Percentiles rank a stretch among this genome's conserved stretches.
These are phyloP conservation scores for Rhagonycha fulva DNA, from an alignment of 2,888 invertebrate genomes.

Conservation along the genomic window DNA sequence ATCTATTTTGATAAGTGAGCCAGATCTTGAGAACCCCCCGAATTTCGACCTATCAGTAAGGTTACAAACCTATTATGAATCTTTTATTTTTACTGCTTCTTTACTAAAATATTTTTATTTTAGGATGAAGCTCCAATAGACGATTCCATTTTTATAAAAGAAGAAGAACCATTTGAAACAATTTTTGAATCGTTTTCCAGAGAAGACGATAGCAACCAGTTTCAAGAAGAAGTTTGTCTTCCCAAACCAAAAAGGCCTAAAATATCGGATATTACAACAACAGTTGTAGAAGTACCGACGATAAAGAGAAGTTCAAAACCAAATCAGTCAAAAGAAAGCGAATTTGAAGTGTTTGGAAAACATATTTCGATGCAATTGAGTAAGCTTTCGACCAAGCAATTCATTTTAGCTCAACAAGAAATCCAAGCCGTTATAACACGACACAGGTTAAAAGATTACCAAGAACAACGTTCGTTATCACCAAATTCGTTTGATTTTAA, in stretches of 20 bases:
- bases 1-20: too few relatives aligned
- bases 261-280: background rate
- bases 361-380: background rate
- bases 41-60: too few relatives aligned
- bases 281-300: background rate
- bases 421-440: background rate
- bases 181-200: background rate
- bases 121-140: background rate
- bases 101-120: background rate
- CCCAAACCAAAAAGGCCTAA: background rate
- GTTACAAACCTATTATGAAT: too few relatives aligned
- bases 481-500: background rate
- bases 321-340: background rate
- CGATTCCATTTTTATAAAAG: background rate
- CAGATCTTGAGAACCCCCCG: too few relatives aligned
- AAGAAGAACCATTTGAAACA: background rate
- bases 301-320: background rate
- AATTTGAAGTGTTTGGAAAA: background rate
- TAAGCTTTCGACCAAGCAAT: background rate
- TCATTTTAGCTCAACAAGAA: background rate
- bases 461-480: background rate
- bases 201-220: background rate
- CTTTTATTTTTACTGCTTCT: too few relatives aligned
- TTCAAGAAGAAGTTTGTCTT: background rate
- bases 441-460: background rate